Conservation (phyloP, 2,888 invertebrate species). For the Nymphalis urticae region DNA sequence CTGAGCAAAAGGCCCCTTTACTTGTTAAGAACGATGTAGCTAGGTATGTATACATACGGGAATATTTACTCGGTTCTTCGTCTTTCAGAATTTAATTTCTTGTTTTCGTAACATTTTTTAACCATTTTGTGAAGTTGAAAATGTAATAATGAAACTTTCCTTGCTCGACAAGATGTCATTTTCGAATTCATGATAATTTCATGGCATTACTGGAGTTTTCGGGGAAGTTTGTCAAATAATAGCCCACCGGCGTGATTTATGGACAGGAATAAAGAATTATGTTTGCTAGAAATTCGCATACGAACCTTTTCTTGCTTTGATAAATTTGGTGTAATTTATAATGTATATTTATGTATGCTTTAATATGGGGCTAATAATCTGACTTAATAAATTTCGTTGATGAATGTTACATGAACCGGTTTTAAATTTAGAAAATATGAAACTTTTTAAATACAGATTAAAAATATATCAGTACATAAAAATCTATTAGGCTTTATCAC, state of each 20-base stretch:
- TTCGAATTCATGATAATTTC: slow-evolving; percentile 8
- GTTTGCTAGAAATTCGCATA: not conserved
- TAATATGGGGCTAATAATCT: not conserved
- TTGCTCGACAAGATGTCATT: slow-evolving; percentile 4
- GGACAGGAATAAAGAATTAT: not conserved
- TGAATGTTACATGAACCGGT: too few relatives aligned
- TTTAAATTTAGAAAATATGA: too few relatives aligned
- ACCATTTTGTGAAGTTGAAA: not conserved
- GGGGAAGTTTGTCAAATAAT: slow-evolving; percentile 17
- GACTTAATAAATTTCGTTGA: too few relatives aligned
- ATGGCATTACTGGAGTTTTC: slow-evolving; percentile 16
- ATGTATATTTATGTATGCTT: not conserved
- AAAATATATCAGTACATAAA: too few relatives aligned
- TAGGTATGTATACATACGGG: too few relatives aligned
- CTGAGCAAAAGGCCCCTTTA: too few relatives aligned
- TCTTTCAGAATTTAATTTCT: too few relatives aligned
- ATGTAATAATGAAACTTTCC: slow-evolving; percentile 3
- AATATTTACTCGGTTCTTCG: too few relatives aligned
- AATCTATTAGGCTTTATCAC: too few relatives aligned
- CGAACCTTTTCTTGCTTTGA: not conserved
- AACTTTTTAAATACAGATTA: too few relatives aligned
- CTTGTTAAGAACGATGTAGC: too few relatives aligned
- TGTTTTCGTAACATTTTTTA: not conserved
- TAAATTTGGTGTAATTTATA: not conserved
- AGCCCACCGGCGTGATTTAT: slow-evolving; percentile 17